Evolutionary conservation across 2,113 vertebrate genomes (phyloP).

Genomic region (Eubucco bourcierii): DNA sequence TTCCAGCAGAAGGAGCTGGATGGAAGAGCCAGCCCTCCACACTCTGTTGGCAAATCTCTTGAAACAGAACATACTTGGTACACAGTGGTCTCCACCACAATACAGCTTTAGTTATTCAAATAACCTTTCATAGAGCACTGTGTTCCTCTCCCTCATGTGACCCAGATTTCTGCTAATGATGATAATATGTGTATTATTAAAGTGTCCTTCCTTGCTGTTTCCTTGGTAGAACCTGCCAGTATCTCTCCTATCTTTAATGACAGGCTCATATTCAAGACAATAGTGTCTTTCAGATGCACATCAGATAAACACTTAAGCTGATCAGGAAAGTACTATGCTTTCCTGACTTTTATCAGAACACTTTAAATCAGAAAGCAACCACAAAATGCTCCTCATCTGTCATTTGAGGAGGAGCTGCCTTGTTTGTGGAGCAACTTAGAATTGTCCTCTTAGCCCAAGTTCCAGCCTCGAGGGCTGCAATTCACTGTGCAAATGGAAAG

Average conservation of each 20-base stretch:
- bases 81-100: neutral
- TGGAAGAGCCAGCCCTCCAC: neutral
- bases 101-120: neutral
- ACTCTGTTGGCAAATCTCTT: neutral
- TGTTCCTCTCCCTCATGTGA: conserved; percentile 20
- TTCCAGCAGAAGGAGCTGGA: neutral
- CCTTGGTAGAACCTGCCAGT: neutral
- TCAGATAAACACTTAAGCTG: conserved; percentile 23
- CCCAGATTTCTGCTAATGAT: conserved; percentile 31
- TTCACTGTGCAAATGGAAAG: neutral
- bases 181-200: conserved; percentile 24
- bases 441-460: neutral
- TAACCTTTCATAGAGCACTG: conserved; percentile 6
- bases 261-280: conserved; percentile 12
- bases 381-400: neutral
- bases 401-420: neutral
- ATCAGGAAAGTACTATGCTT: conserved; percentile 5
- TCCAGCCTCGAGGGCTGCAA: neutral
- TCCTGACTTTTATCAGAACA: neutral
- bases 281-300: conserved; percentile 41
- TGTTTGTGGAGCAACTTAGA: neutral
- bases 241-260: conserved; percentile 12
- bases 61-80: neutral
- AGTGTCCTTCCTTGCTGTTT: neutral
- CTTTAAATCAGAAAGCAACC: conserved; percentile 13